Evolutionary conservation across 2,113 vertebrate genomes (phyloP), one percentile per base, ranked within the genome.

Genomic region (Clinocottus analis): DNA sequence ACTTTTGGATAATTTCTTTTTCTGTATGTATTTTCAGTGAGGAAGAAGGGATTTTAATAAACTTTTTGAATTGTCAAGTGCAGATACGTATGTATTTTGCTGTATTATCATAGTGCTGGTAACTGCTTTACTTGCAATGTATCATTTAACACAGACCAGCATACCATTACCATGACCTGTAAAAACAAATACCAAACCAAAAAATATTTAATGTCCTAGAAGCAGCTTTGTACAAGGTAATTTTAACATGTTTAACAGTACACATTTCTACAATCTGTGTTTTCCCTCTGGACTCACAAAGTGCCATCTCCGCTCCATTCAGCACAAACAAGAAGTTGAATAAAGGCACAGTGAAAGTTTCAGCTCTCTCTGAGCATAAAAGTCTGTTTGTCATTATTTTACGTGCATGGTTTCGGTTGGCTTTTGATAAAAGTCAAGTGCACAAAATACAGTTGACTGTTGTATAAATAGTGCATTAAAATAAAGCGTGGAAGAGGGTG

Each of bases 1-100:
- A 86, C 76, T 91, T 93, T 92, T 92, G 72, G 90, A 87, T 84
- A 80, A 87, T 76, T 87, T 89, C 77, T 85, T 86, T 83, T 86
- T 88, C 80, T 87, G 79, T 89, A 81, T 89, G 85, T 91, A 79
- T 88, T 88, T 83, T 82, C 33, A 87, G 33, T 85, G 73, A 87
- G 67, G 47, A 82, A 77, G 74, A 78, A 79, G 67, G 77, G 39
- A 91, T 92, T 91, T 90, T 82, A 91, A 90, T 90, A 91, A 91
- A 93, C 69, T 82, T 67, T 82, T 83, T 39, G 79, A 78, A 80
- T 76, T 78, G 69, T 83, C 64, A 85, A 37, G 35, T 81, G 55
- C 29, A 71, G 76, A 49, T 25, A 33, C 33, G 5, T 33, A 53
- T 85, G 37, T 79, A 37, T 75, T 80, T 69, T 86, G 53, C 35